Evolutionary conservation across 64 coral and sea anemone species (phyloP), one percentile per base, ranked within the genome.

Genomic region (Cladopsammia gracilis): DNA sequence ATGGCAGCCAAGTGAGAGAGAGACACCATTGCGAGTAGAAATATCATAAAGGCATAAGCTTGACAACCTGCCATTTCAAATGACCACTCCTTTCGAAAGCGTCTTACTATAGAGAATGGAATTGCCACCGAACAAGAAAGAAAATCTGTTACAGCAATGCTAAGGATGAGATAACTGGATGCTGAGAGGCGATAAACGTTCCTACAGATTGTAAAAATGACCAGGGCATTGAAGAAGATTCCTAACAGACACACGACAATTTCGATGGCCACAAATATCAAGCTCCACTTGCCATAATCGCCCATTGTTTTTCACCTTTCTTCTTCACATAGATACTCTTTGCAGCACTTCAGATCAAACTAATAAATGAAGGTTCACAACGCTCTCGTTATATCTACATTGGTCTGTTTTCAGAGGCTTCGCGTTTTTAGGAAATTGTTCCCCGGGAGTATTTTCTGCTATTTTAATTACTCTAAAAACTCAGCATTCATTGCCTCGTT

Each of bases 1-100:
- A 92, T 86, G 7, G 34, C 57, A 23, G 46, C 79, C 56, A 92
- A 85, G 22, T 92, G 79, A 13, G 77, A 11, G 22, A 92, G 72
- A 4, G 90, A 92, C 4, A 92, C 90, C 15, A 76, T 18, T 3
- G 79, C 90, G 10, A 92, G 72, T 20, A 77, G 22, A 71, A 85
- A 92, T 15, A 92, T 85, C 54, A 77, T n/a, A 44, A 86, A 92
- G 3, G 80, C 90, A 86, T 92, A 80, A 25, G 25, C 48, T 12
- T 92, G 54, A 5, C 90, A 92, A 1, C 79, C 71, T 10, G 70
- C 57, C 23, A 25, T 56, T 47, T 52, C 84, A 25, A 74, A 58
- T 5, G 82, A 52, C 90, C 90, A 92, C 7, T 67, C 13, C 57
- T 73, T 73, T 3, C 51, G 20, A 8, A 62, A 60, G 3, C 50